Percentiles rank a stretch among this genome's conserved stretches.
phyloP scores from a whole-genome alignment of 2,797 vertebrate genomes.

The Paramormyrops hopkinsi region DNA sequence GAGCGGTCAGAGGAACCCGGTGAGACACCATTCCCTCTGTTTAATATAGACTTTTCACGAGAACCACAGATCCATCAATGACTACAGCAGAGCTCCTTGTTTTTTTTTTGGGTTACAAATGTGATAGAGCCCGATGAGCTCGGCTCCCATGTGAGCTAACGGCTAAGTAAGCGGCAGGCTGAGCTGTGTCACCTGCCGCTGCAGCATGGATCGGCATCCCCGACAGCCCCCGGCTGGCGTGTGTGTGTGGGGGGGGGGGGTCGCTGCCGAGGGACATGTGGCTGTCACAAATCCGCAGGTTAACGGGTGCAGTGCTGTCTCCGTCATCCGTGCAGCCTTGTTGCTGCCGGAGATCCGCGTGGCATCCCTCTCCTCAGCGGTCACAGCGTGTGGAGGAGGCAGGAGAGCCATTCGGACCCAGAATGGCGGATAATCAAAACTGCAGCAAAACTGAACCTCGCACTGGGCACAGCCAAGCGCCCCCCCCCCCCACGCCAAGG shows the following conservation, averaged over 20 bases:
- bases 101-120: not conserved
- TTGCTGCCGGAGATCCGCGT: not conserved
- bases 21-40: constrained; percentile 26
- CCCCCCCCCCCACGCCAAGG: constrained; percentile 3
- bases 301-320: not conserved
- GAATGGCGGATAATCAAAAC: not conserved
- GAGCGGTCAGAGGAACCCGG: not conserved
- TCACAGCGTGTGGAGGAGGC: not conserved
- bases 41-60: constrained; percentile 29
- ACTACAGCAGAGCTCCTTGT: constrained; percentile 7
- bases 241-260: not conserved
- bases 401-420: not conserved
- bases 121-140: constrained; percentile 10
- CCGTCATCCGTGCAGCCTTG: not conserved
- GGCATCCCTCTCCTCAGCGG: not conserved
- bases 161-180: not conserved
- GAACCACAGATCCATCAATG: constrained; percentile 35
- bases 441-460: not conserved
- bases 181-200: not conserved
- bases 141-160: not conserved
- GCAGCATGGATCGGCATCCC: not conserved
- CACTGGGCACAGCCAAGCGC: not conserved
- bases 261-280: not conserved
- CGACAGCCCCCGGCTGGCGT: not conserved
- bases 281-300: not conserved